Percentiles rank a stretch among this genome's conserved stretches.
These are phyloP conservation scores for Phalangium opilio DNA, from an alignment of 2,888 invertebrate genomes.

Conservation along the genomic window DNA sequence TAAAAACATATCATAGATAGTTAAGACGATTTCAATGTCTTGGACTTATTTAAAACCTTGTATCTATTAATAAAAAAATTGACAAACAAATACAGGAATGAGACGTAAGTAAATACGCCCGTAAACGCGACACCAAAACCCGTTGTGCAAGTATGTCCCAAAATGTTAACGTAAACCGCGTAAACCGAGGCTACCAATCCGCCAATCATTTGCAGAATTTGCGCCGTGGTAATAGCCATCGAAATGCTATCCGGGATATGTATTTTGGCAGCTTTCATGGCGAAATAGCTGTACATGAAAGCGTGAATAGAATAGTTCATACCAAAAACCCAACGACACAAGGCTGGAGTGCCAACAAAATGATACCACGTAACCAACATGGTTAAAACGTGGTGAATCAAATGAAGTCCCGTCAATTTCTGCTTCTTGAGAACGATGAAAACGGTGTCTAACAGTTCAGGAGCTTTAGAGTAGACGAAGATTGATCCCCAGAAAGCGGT, in stretches of 20 bases:
- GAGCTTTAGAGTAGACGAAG: slow-evolving; percentile 90
- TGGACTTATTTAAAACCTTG: no score
- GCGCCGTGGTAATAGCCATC: slow-evolving; percentile 75
- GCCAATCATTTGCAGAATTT: slow-evolving; percentile 82
- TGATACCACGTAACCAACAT: slow-evolving; percentile 85
- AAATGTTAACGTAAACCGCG: no score
- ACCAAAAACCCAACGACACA: slow-evolving; percentile 69
- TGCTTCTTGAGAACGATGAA: slow-evolving; percentile 79
- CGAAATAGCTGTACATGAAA: slow-evolving; percentile 82
- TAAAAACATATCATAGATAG: no score
- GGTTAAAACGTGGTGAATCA: slow-evolving; percentile 94
- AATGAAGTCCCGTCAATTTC: slow-evolving; percentile 82
- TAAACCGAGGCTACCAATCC: slow-evolving; percentile 35
- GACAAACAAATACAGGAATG: no score
- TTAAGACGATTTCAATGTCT: no score
- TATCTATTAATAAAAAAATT: no score
- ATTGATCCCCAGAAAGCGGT: slow-evolving; percentile 95
- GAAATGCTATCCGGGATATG: slow-evolving; percentile 58
- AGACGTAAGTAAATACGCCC: no score
- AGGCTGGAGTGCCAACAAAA: slow-evolving; percentile 37
- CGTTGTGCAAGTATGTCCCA: no score
- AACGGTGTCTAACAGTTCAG: slow-evolving; percentile 82
- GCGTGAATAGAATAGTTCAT: slow-evolving; percentile 86
- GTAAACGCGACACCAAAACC: no score
- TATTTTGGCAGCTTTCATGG: slow-evolving; percentile 65